A percentile compares a stretch with the other conserved stretches of the same genome.
Conservation (phyloP, 2,888 invertebrate species). For the Troilus luridus region DNA sequence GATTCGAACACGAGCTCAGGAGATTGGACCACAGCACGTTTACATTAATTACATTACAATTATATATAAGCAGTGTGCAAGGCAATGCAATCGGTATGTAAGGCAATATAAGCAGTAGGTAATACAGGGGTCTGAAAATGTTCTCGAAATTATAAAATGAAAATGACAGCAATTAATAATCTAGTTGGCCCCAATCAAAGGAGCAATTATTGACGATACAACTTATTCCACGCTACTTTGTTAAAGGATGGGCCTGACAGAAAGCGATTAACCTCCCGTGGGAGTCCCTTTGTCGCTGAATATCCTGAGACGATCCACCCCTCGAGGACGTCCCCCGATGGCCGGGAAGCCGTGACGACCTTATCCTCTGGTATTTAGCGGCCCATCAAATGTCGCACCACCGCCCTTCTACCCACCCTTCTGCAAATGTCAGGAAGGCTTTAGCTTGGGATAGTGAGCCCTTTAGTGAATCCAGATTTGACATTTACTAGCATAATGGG, state of each 20-base stretch:
- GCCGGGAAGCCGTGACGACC: constrained; percentile 37
- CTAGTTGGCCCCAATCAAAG: background rate
- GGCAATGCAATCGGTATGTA: no score
- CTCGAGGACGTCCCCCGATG: constrained; percentile 35
- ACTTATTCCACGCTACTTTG: background rate
- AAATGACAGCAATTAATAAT: background rate
- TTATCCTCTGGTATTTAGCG: constrained; percentile 17
- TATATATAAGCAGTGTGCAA: no score
- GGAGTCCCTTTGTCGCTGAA: background rate
- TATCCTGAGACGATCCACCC: background rate
- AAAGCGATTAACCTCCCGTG: background rate
- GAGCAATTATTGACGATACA: background rate
- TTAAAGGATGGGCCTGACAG: constrained; percentile 3
- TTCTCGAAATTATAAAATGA: no score
- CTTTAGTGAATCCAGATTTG: background rate
- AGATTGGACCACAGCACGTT: no score
- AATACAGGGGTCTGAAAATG: no score
- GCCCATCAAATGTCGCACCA: constrained; percentile 29
- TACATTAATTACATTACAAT: no score
- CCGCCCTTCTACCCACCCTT: constrained; percentile 2
- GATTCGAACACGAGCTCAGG: no score
- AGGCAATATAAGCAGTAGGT: no score
- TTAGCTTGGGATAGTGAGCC: background rate
- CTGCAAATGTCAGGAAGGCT: constrained; percentile 9
- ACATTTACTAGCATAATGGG: constrained; percentile 1